Evolutionary conservation across 2,797 vertebrate genomes (phyloP).

Genomic region (Diglossa cyanea): DNA sequence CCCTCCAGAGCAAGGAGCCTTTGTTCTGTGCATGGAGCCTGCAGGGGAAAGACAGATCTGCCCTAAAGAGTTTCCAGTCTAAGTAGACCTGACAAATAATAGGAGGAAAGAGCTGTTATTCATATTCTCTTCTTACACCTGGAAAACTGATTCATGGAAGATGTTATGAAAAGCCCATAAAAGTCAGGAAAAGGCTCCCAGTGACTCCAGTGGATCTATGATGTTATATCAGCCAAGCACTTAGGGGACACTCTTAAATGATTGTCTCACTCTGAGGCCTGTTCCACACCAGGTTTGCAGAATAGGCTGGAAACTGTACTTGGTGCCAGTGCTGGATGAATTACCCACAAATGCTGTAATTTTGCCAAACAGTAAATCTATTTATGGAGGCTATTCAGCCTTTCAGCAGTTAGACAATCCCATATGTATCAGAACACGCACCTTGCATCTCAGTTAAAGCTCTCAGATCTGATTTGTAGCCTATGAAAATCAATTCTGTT

Average conservation of each 20-base stretch:
- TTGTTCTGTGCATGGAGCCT: background rate
- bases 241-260: background rate
- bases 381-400: conserved; percentile 7
- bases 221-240: background rate
- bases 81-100: background rate
- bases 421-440: background rate
- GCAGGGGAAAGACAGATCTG: background rate
- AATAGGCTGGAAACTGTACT: background rate
- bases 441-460: background rate
- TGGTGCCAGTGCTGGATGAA: background rate
- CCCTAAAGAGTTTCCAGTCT: background rate
- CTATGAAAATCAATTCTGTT: conserved; percentile 24
- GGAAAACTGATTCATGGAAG: background rate
- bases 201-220: conserved; percentile 13
- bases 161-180: conserved; percentile 19
- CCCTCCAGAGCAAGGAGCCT: background rate
- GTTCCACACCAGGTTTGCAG: background rate
- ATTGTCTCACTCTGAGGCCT: background rate
- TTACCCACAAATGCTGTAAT: conserved; percentile 5
- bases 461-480: conserved; percentile 1
- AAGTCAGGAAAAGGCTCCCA: conserved; percentile 12
- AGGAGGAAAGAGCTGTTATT: background rate
- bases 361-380: conserved; percentile 32
- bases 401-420: conserved; percentile 21
- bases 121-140: background rate